Conservation (phyloP, 2,797 vertebrate genomes). For the Aldrovandia affinis region DNA sequence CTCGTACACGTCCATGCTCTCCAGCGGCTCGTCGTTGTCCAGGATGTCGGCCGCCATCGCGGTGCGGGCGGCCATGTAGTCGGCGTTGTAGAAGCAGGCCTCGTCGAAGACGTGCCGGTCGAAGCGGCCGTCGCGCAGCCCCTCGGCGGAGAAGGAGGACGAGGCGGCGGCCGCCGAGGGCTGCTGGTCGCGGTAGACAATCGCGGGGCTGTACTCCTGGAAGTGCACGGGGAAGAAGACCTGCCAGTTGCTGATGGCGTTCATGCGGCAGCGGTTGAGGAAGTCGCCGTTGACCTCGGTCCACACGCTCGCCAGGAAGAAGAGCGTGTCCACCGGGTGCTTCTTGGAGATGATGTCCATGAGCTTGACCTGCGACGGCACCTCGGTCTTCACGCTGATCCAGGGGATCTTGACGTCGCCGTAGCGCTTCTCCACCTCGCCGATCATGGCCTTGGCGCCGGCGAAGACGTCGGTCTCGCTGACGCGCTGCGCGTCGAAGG, state of each 20-base stretch:
- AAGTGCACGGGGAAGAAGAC: conserved; percentile 96
- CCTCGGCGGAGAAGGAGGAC: conserved; percentile 73
- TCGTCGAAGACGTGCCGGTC: conserved; percentile 91
- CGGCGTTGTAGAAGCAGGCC: conserved; percentile 97
- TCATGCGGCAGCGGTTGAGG: conserved; percentile 96
- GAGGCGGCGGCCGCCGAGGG: conserved; percentile 78
- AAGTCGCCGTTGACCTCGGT: conserved; percentile 90
- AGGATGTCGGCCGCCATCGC: conserved; percentile 87
- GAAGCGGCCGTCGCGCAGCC: conserved; percentile 84
- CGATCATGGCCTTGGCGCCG: conserved; percentile 85
- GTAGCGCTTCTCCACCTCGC: conserved; percentile 89
- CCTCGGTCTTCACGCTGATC: conserved; percentile 92
- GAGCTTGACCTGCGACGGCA: conserved; percentile 92
- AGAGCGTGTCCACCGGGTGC: conserved; percentile 93
- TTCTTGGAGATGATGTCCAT: conserved; percentile 99
- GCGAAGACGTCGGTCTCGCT: conserved; percentile 88
- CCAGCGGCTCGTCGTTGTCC: conserved; percentile 90
- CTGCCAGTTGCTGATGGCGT: conserved; percentile 95
- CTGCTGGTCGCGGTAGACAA: conserved; percentile 81
- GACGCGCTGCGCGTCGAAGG: conserved; percentile 84
- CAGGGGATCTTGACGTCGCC: conserved; percentile 89
- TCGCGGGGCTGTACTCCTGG: conserved; percentile 89
- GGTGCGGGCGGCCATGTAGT: conserved; percentile 91
- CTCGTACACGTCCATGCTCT: conserved; percentile 92
- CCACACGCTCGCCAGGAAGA: conserved; percentile 90